Evolutionary conservation across 1,140 invertebrate species (phyloP), one percentile per base, ranked within the genome.

Genomic region (Muscidifurax raptorellus): DNA sequence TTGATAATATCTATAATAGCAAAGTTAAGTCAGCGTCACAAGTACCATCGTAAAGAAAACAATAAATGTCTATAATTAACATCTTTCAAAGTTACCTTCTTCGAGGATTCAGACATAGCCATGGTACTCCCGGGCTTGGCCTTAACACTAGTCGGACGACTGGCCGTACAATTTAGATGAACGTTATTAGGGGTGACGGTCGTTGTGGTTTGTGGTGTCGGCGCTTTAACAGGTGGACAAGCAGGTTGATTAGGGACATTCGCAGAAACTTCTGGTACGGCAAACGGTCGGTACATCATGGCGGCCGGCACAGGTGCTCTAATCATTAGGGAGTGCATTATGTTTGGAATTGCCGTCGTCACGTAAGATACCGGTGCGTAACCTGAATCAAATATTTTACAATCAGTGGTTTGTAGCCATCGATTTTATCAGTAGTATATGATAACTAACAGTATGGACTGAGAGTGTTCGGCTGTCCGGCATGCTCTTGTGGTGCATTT

Each of bases 131-230:
- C 94, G 6, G 94, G 94, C 87, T 96, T 95, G 0, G 94, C 95
- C 88, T 95, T 95, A 0, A 95, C 92, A 25, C 95, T 95, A 0
- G 95, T 95, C 2, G 94, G 94, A 88, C 94, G 94, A 32, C 94
- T 95, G 0, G 93, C 91, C 15, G 95, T 92, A 22, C 92, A 89
- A 81, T 94, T 90, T 10, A 15, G 72, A 22, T 88, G 86, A 2
- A 25, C 64, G 69, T 67, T 84, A 59, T 88, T 87, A 32, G 1
- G 0, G 47, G 47, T 3, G 28, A 1, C 12, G 22, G 13, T 2
- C 4, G 25, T 52, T 64, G 32, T 6, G 2, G 64, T n/a, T 25
- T 66, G 75, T n/a, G 52, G 3, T 30, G 64, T 30, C 15, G 36
- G 27, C 22, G 78, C 10, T n/a, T 25, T n/a, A n/a, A n/a, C 74